Evolutionary conservation across 2,113 vertebrate species (phyloP).

Genomic region (Porphyrio hochstetteri): DNA sequence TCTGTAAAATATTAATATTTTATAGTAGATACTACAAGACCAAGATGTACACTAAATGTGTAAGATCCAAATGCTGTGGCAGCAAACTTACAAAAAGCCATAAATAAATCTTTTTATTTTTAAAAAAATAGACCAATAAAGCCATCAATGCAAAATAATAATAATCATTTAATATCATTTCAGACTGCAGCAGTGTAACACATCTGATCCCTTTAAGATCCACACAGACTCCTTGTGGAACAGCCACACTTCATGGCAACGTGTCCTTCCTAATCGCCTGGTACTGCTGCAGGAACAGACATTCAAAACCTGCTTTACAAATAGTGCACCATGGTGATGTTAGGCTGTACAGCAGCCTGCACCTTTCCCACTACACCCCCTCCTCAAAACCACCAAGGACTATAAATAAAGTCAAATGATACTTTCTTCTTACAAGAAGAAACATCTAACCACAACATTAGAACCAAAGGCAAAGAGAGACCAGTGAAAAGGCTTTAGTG

Average conservation of each 20-base stretch:
- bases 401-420: not conserved
- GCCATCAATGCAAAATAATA: not conserved
- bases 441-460: not conserved
- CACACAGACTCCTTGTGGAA: not conserved
- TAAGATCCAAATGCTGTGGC: not conserved
- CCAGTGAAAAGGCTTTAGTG: not conserved
- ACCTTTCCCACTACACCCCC: rapidly evolving
- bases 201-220: not conserved
- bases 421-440: not conserved
- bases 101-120: not conserved
- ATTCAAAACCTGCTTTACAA: not conserved
- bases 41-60: not conserved
- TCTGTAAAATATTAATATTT: not conserved
- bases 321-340: not conserved
- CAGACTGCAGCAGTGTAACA: not conserved
- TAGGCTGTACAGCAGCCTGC: not conserved
- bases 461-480: not conserved
- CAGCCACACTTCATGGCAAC: not conserved
- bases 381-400: not conserved
- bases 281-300: not conserved
- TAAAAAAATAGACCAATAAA: not conserved
- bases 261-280: not conserved
- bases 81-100: not conserved
- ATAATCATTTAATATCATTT: not conserved
- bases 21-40: not conserved